phyloP scores from a whole-genome alignment of 2,888 invertebrate species.

The Caenorhabditis macrosperma region DNA sequence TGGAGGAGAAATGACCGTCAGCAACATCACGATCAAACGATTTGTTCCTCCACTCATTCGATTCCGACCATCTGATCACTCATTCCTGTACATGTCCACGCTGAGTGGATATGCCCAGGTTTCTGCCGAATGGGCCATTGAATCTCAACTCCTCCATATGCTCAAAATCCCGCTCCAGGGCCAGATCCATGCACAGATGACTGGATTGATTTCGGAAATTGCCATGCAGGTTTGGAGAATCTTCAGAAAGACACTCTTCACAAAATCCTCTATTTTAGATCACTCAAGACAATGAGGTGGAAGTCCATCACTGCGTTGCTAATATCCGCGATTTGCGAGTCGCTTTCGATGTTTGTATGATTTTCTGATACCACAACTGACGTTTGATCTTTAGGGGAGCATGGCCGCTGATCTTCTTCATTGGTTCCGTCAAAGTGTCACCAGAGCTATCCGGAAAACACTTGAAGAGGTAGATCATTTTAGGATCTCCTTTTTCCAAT shows the following conservation, averaged over 20 bases:
- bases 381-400: slow-evolving; percentile 50
- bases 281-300: slow-evolving; percentile 71
- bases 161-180: slow-evolving; percentile 74
- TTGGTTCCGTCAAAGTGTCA: slow-evolving; percentile 74
- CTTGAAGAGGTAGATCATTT: slow-evolving; percentile 77
- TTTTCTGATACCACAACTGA: too few relatives aligned
- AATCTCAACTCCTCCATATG: slow-evolving; percentile 70
- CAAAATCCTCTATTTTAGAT: slow-evolving; percentile 63
- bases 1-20: slow-evolving; percentile 71
- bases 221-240: slow-evolving; percentile 77
- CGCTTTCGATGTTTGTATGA: slow-evolving; percentile 39
- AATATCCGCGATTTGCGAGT: slow-evolving; percentile 70
- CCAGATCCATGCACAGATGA: slow-evolving; percentile 73
- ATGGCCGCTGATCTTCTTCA: slow-evolving; percentile 72
- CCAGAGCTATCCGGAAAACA: slow-evolving; percentile 69
- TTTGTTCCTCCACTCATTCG: slow-evolving; percentile 75
- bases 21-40: slow-evolving; percentile 70
- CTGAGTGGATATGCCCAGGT: slow-evolving; percentile 75
- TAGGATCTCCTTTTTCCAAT: too few relatives aligned
- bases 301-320: slow-evolving; percentile 75
- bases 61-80: slow-evolving; percentile 75
- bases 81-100: slow-evolving; percentile 75
- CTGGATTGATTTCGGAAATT: slow-evolving; percentile 74
- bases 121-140: slow-evolving; percentile 72
- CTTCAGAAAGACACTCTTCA: too few relatives aligned